Evolutionary conservation across 1,140 invertebrate genomes (phyloP), one percentile per base, ranked within the genome.

Genomic region (Halyomorpha halys): DNA sequence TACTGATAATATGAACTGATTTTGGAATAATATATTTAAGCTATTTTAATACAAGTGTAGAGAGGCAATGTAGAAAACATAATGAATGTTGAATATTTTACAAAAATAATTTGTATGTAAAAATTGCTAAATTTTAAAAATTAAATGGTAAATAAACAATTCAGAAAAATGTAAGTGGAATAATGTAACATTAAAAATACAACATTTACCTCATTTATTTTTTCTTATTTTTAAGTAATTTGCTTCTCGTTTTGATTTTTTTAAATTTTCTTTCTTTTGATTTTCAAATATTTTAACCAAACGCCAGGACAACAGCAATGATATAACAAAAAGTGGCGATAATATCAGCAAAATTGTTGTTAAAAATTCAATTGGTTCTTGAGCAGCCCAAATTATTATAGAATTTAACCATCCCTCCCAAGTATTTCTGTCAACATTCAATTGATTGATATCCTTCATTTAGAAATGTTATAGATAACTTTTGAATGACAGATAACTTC

Each of bases 331-430:
- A 1, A 66, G 19, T 13, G 65, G 65, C n/a, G 61, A 62, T 44
- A 66, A 53, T 8, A 66, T 44, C 15, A 66, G 47, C 15, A 66
- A 44, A n/a, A 66, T 53, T 14, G 65, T 63, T 14, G 27, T 45
- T 3, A 66, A 27, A 59, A 66, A 66, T 44, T 56, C 44, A 19
- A 44, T 45, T 18, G 65, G 65, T 18, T 66, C 65, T 21, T 47
- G 44, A 18, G 65, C 65, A 13, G 65, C 65, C 61, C 59, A 62
- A 3, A 54, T n/a, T 1, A 66, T 30, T 30, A 66, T 25, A 14
- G 34, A 47, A 34, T 66, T 59, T 11, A 66, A 27, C 65, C 65
- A 66, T 49, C 65, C 65, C 59, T 63, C 65, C 63, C 63, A 64
- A 16, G 63, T 64, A 49, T 11, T 59, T 30, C 23, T 64, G 25